Conservation (phyloP, 2,888 invertebrate species). For the Drosophila mimica region DNA sequence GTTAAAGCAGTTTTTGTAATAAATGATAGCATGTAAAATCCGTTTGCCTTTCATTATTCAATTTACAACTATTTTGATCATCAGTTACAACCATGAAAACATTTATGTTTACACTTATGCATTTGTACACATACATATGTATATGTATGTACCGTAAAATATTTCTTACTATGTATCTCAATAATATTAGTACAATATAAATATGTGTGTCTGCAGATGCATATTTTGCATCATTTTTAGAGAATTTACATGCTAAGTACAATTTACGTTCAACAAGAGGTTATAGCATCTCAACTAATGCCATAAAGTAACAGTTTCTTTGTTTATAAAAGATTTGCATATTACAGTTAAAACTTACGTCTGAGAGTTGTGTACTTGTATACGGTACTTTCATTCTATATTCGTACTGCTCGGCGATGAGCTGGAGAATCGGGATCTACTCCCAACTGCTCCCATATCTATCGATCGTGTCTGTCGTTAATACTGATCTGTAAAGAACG, state of each 20-base stretch:
- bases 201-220: constrained; percentile 40
- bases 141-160: constrained; percentile 60
- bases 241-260: constrained; percentile 69
- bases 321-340: constrained; percentile 67
- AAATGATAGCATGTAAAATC: constrained; percentile 60
- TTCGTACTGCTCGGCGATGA: constrained; percentile 28
- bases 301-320: constrained; percentile 74
- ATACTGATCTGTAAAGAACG: constrained; percentile 72
- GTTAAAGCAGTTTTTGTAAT: constrained; percentile 47
- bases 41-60: constrained; percentile 29
- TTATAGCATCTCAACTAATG: constrained; percentile 71
- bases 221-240: constrained; percentile 28
- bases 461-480: constrained; percentile 22
- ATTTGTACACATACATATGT: constrained; percentile 49
- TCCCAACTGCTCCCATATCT: not conserved
- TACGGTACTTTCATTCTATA: constrained; percentile 45
- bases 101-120: constrained; percentile 63
- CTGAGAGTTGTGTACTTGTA: constrained; percentile 69
- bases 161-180: constrained; percentile 60
- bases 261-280: constrained; percentile 77
- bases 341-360: constrained; percentile 77
- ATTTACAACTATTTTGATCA: constrained; percentile 82
- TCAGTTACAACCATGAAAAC: constrained; percentile 83
- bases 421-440: not conserved
- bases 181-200: constrained; percentile 65